Conservation (phyloP, 2,888 invertebrate genomes). For the Eilema griseolum region DNA sequence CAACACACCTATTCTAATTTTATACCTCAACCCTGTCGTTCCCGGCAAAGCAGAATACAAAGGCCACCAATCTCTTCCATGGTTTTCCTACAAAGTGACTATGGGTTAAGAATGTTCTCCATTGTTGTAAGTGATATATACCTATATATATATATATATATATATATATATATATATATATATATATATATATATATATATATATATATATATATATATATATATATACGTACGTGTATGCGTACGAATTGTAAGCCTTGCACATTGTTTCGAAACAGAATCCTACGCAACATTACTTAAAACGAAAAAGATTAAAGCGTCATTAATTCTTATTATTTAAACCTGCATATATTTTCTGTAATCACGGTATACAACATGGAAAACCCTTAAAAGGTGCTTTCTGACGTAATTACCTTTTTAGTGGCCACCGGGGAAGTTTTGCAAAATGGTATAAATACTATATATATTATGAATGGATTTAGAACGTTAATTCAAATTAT, state of each 20-base stretch:
- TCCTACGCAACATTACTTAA: not conserved
- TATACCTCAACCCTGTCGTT: not conserved
- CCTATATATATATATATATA: not conserved
- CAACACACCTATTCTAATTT: not conserved
- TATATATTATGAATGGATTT: too few relatives aligned
- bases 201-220: not conserved
- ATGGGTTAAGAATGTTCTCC: not conserved
- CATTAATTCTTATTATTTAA: conserved; percentile 15
- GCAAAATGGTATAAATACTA: conserved; percentile 46
- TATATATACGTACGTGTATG: not conserved
- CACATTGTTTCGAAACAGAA: not conserved
- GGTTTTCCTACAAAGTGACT: not conserved
- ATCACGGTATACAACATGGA: conserved; percentile 35
- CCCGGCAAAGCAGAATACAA: not conserved
- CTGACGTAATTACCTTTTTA: conserved; percentile 35
- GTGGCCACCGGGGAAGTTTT: conserved; percentile 51
- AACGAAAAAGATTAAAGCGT: not conserved
- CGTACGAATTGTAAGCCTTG: not conserved
- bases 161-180: not conserved
- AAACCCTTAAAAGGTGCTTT: conserved; percentile 42
- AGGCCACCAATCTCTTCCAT: not conserved
- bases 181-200: not conserved
- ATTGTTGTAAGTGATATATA: not conserved
- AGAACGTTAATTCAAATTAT: too few relatives aligned
- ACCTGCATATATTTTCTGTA: conserved; percentile 30